Evolutionary conservation across 2,888 invertebrate species (phyloP), one percentile per base, ranked within the genome.

Genomic region (Ischnus inquisitorius): DNA sequence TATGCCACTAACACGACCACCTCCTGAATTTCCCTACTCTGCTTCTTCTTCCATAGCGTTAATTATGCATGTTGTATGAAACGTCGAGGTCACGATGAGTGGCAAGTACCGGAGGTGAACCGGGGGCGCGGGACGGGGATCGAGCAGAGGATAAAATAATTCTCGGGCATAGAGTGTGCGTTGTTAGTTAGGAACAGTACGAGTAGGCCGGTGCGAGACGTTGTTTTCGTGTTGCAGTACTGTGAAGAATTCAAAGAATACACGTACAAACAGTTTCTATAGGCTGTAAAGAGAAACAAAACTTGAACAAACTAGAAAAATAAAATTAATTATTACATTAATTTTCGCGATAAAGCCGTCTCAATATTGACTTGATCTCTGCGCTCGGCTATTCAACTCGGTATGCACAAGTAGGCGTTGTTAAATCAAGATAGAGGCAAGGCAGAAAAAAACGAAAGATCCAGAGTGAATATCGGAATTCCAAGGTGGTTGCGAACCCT

Each of bases 1-100:
- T 14, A 69, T 54, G 48, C 51, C 62, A 28, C 54, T 51, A 71
- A 46, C 51, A 46, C n/a, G 39, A 54, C 60, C 57, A 28, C 57
- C 65, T 71, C 79, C 6, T 22, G 41, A 16, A 34, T 74, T 43
- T 28, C 71, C 60, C 67, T 46, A n/a, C 41, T 41, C 25, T 16
- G 41, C 51, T 51, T 39, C 48, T 60, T 43, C 57, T 67, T 80
- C 51, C 43, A 10, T 68, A 76, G 51, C 71, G 39, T 71, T 76
- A 79, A 77, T 83, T 68, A 43, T 72, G 60, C 72, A 68, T 68
- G 67, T 80, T 39, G 43, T 62, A 43, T 22, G 51, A 79, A 74
- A 65, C 43, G 74, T 12, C 39, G 43, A 25, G 79, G 48, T 74
- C 62, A 28, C 62, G 62, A 46, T 34, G 46, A 72, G 72, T 62